Base-by-base conservation (phyloP, 1,140 invertebrate species). In the Aporrectodea caliginosa region DNA sequence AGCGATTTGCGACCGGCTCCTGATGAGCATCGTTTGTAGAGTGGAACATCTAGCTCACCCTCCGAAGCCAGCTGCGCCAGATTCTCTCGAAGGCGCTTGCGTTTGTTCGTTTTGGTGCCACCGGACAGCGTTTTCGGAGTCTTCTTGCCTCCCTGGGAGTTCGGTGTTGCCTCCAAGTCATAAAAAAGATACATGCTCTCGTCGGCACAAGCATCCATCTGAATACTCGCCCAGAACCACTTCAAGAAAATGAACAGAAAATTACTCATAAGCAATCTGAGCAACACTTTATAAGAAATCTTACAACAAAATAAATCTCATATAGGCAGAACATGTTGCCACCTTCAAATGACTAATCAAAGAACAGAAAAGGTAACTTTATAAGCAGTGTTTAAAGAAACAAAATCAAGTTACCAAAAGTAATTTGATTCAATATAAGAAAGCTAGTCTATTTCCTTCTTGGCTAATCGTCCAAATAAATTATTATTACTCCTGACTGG, bases 161-260 rank as follows among this genome's bases (percentile, higher is more conserved):
- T 80, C 69, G 77, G 43, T 1, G 78, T 34, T 16, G 72, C 81
- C 12, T 58, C 35, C 16, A 69, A 27, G 35, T 81, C 43, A 6
- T 80, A 73, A 78, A 32, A 75, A 73, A 75, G 72, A 89, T 96
- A 97, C 80, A 95, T 92, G 83, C 92, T 92, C 87, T 98, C 96
- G 84, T 94, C 92, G 69, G 94, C 94, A 86, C 95, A 94, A 82
- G 93, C 93, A 84, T 96, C 94, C 90, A 98, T 97, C 88, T 98
- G 96, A 75, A 99, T 94, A 69, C 95, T 95, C 0, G 92, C 93
- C 96, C 96, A 98, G 89, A 99, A 98, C 97, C 97, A 98, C 89
- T 98, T 94, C 72, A 85, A 86, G 33, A 76, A 27, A 12, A 76
- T 12, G 2, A n/a, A 72, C 70, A 72, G 29, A n/a, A n/a, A n/a